Evolutionary conservation across 2,888 invertebrate species (phyloP), one percentile per base, ranked within the genome.

Genomic region (Megamerina dolium): DNA sequence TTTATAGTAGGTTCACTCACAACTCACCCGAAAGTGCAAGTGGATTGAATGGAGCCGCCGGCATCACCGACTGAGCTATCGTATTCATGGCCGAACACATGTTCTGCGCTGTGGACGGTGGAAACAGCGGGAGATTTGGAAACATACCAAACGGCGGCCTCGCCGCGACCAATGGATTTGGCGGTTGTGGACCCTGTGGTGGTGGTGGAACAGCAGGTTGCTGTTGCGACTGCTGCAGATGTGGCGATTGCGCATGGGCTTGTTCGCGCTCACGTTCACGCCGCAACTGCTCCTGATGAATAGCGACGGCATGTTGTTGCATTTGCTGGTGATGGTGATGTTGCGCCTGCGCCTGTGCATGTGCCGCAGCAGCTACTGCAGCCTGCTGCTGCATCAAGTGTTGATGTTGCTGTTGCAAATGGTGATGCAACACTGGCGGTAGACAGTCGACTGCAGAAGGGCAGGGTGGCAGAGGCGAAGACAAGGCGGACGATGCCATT

Each of bases 1-100:
- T 35, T 10, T 43, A 49, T 44, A 53, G 45, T 40, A 45, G 51
- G 49, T 48, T 56, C 52, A 56, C 53, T 56, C 55, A 53, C 53
- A 58, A 66, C 57, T 68, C 66, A 50, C 72, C 72, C 67, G 88
- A 87, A 65, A 90, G 80, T 73, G 88, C 85, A 69, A 90, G 80
- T 60, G 89, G 88, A 78, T 88, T 88, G 78, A 88, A 89, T 53
- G 87, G 84, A 48, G 87, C 85, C 60, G 87, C 85, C 55, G 86
- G 86, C 66, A 88, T 81, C 56, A 83, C 82, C 30, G 83, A 83
- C 27, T 87, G 86, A 43, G 88, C 87, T 59, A 89, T 78, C 51
- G 88, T 85, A 48, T 86, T 87, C 62, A 88, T 77, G 52, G 88
- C 87, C 49, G 82, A 79, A 60, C 84, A 81, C 76, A 86, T 84